Evolutionary conservation across 2,888 invertebrate species (phyloP).

Genomic region (Stramonita haemastoma): DNA sequence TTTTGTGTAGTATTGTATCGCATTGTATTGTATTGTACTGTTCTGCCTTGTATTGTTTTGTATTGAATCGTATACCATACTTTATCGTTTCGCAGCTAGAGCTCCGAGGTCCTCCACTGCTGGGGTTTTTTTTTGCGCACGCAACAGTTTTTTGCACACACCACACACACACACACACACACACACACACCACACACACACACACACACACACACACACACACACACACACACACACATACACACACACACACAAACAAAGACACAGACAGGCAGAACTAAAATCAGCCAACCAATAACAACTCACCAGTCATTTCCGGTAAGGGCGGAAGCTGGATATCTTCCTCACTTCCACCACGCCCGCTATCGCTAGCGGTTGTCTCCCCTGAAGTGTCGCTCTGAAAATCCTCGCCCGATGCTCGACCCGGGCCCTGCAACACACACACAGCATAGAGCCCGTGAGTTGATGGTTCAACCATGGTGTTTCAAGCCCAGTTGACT

Average conservation of each 20-base stretch:
- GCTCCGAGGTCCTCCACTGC: too few relatives aligned
- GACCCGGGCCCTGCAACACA: slow-evolving; percentile 48
- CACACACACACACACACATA: background rate
- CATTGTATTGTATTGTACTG: too few relatives aligned
- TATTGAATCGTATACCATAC: too few relatives aligned
- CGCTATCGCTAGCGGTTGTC: slow-evolving; percentile 71
- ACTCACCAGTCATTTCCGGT: slow-evolving; percentile 50
- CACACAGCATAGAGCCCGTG: background rate
- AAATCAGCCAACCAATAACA: too few relatives aligned
- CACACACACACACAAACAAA: background rate
- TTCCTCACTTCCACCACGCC: slow-evolving; percentile 73
- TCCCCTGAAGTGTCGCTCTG: slow-evolving; percentile 73
- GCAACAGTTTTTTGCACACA: too few relatives aligned
- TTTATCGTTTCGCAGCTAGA: too few relatives aligned
- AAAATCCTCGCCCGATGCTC: slow-evolving; percentile 61
- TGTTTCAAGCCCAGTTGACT: too few relatives aligned
- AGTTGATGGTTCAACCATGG: too few relatives aligned
- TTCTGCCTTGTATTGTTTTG: too few relatives aligned
- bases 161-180: too few relatives aligned
- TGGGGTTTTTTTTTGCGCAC: too few relatives aligned
- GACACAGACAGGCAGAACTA: background rate
- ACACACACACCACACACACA: background rate
- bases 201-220: slow-evolving; percentile 18
- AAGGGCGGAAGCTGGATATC: slow-evolving; percentile 61
- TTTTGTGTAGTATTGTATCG: too few relatives aligned